phyloP scores from a whole-genome alignment of 1,140 invertebrate species.

The Pseudomyrmex sp. region DNA sequence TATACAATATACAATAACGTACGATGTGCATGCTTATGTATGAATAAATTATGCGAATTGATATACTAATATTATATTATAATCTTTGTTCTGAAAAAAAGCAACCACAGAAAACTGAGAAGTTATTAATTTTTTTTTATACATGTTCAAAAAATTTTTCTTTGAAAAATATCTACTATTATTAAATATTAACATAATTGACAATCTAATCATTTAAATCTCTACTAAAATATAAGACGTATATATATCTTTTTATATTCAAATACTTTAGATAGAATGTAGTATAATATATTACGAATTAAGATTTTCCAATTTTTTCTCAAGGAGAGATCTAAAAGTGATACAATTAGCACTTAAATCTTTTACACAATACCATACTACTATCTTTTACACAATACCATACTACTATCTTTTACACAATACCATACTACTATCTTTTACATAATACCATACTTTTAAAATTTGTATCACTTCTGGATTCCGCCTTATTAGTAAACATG shows the following conservation, averaged over 20 bases:
- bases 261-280: not conserved
- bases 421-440: too few relatives aligned
- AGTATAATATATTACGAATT: not conserved
- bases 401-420: too few relatives aligned
- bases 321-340: too few relatives aligned
- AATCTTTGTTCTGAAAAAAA: not conserved
- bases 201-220: not conserved
- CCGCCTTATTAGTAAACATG: not conserved
- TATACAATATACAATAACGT: not conserved
- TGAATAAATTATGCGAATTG: slow-evolving; percentile 36
- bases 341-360: too few relatives aligned
- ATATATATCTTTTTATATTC: not conserved
- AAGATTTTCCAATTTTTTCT: too few relatives aligned
- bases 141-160: slow-evolving; percentile 2
- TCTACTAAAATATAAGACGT: not conserved
- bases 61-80: not conserved
- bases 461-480: too few relatives aligned
- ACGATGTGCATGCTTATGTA: slow-evolving; percentile 54
- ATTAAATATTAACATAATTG: too few relatives aligned
- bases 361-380: too few relatives aligned
- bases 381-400: too few relatives aligned
- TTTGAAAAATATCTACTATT: not conserved
- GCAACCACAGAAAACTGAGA: slow-evolving; percentile 1
- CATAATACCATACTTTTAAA: too few relatives aligned
- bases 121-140: slow-evolving; percentile 46